phyloP scores from a whole-genome alignment of 2,888 invertebrate genomes.

The Eupithecia abbreviata region DNA sequence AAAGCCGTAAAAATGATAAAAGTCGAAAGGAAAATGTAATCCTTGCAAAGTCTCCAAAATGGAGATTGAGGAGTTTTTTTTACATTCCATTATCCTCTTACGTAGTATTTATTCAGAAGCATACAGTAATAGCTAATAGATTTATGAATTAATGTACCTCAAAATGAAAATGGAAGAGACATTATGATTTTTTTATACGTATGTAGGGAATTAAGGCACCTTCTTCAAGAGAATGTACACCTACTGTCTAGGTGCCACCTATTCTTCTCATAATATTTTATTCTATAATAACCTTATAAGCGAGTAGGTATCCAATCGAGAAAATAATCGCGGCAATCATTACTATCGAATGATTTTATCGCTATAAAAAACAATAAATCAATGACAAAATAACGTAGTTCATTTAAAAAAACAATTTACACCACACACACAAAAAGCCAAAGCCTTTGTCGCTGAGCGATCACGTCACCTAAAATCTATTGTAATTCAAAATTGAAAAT shows the following conservation, averaged over 20 bases:
- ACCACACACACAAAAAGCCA: too few species aligned
- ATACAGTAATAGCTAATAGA: background rate
- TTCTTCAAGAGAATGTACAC: background rate
- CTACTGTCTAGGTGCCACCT: too few species aligned
- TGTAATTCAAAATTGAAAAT: too few species aligned
- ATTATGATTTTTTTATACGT: background rate
- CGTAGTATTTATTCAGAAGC: background rate
- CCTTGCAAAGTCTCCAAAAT: background rate
- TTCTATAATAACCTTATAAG: background rate
- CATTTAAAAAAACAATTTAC: background rate
- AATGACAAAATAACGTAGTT: background rate
- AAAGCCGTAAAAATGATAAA: slow-evolving; percentile 6
- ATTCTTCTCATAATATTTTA: too few species aligned
- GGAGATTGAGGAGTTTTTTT: background rate
- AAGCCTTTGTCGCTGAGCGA: too few species aligned
- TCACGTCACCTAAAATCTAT: too few species aligned
- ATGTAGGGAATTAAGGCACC: background rate
- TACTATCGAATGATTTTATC: too few species aligned
- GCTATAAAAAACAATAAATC: background rate
- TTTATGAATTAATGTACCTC: background rate
- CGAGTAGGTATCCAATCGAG: background rate
- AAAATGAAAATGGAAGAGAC: background rate
- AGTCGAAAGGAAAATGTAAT: background rate
- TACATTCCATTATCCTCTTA: background rate
- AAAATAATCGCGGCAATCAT: background rate